Percentiles rank a stretch among this genome's conserved stretches.
These are phyloP conservation scores for Amblyjoppa fuscipennis DNA, from an alignment of 2,888 invertebrate genomes.

Conservation along the genomic window DNA sequence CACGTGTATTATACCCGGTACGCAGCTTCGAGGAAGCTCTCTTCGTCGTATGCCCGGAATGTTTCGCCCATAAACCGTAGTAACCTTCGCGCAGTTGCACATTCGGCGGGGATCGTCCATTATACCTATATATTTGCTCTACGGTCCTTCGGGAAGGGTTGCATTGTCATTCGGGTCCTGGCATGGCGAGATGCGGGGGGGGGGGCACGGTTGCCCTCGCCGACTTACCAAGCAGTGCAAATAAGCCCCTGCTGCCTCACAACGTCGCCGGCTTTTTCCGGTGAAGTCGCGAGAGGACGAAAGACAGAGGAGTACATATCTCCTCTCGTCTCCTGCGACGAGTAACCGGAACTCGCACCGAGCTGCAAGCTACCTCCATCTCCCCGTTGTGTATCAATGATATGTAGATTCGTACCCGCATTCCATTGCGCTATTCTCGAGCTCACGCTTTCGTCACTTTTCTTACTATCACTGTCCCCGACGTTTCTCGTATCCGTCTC, in stretches of 20 bases:
- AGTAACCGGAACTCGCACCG: constrained; percentile 52
- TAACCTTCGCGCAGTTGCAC: constrained; percentile 21
- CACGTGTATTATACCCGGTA: constrained; percentile 36
- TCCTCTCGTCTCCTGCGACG: constrained; percentile 21
- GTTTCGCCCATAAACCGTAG: constrained; percentile 25
- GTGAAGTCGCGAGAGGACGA: constrained; percentile 29
- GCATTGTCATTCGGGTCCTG: constrained; percentile 65
- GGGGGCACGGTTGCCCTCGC: constrained; percentile 17
- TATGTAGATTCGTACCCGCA: constrained; percentile 38
- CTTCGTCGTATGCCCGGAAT: not conserved
- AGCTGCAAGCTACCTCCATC: not conserved
- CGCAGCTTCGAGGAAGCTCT: not conserved
- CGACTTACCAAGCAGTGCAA: constrained; percentile 65
- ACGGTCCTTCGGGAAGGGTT: constrained; percentile 41
- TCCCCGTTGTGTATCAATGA: constrained; percentile 45
- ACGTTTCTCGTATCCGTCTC: not conserved
- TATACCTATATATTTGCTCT: constrained; percentile 15
- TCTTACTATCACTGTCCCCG: not conserved
- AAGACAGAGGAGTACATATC: not conserved
- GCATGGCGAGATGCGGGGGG: constrained; percentile 22
- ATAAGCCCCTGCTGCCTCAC: constrained; percentile 49
- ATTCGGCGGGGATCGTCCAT: constrained; percentile 11
- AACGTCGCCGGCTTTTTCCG: constrained; percentile 45
- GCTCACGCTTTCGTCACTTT: constrained; percentile 14
- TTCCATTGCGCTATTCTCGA: constrained; percentile 15